A percentile compares a stretch with the other conserved stretches of the same genome.
Evolutionary conservation across 1,140 invertebrate species (phyloP).

Genomic region (Drosophila sproati): DNA sequence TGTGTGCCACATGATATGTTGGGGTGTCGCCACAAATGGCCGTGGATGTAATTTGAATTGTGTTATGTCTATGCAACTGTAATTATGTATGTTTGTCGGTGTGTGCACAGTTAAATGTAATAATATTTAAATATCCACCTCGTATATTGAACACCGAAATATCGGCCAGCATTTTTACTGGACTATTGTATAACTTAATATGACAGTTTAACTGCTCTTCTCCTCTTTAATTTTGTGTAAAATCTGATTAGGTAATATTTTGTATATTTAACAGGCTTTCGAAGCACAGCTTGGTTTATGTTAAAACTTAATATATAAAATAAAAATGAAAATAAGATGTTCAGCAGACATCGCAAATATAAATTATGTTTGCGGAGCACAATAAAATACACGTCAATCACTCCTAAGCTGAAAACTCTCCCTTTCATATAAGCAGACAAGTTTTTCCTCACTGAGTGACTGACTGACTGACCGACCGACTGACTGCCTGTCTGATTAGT

Average conservation of each 20-base stretch:
- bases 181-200: background rate
- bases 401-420: background rate
- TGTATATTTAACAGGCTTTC: too few species aligned
- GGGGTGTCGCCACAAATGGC: slow-evolving; percentile 33
- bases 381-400: background rate
- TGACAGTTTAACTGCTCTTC: too few species aligned
- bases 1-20: slow-evolving; percentile 8
- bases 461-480: background rate
- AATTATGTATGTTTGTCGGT: background rate
- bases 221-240: too few species aligned
- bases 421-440: background rate
- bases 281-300: too few species aligned
- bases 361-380: too few species aligned
- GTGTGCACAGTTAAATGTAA: slow-evolving; percentile 25
- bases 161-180: background rate
- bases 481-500: background rate
- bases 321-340: too few species aligned
- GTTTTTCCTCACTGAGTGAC: background rate
- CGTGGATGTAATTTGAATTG: slow-evolving; percentile 44
- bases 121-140: slow-evolving; percentile 18
- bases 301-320: too few species aligned
- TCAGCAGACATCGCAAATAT: too few species aligned
- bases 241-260: too few species aligned
- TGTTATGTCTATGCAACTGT: background rate
- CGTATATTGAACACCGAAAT: slow-evolving; percentile 19